Percentiles rank a stretch among this genome's conserved stretches.
These are phyloP conservation scores for Paelopatides confundens DNA, from an alignment of 53 echinoderm and acorn worm species.

Conservation along the genomic window DNA sequence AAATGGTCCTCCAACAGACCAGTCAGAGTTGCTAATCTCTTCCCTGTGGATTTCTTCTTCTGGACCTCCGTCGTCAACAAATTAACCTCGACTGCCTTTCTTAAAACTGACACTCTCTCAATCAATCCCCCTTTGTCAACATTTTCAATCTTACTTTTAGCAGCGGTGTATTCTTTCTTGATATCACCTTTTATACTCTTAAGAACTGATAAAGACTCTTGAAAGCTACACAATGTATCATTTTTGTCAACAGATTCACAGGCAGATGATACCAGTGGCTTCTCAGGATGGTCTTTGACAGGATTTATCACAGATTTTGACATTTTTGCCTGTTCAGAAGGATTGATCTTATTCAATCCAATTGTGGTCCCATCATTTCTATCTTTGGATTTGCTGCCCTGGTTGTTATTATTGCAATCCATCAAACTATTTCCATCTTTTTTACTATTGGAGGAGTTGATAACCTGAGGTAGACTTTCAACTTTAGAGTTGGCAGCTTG, in stretches of 20 bases:
- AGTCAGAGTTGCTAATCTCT: not conserved
- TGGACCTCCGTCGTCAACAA: conserved; percentile 36
- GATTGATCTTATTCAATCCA: too few species aligned
- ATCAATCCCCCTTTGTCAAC: not conserved
- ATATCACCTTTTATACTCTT: conserved; percentile 12
- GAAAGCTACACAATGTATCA: not conserved
- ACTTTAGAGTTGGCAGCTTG: too few species aligned
- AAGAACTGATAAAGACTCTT: not conserved
- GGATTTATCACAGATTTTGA: not conserved
- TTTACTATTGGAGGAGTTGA: too few species aligned
- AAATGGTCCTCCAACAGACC: conserved; percentile 33
- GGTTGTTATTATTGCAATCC: too few species aligned
- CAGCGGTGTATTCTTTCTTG: not conserved
- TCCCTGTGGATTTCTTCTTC: conserved; percentile 10
- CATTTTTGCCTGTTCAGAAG: not conserved
- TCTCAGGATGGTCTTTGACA: not conserved
- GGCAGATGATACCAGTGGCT: not conserved
- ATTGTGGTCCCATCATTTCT: too few species aligned
- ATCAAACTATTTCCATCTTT: too few species aligned
- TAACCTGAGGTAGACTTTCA: too few species aligned
- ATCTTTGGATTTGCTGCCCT: too few species aligned
- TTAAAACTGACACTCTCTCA: not conserved
- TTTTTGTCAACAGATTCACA: not conserved
- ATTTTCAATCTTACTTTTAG: not conserved
- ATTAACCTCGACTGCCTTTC: not conserved